These are phyloP conservation scores for Spheniscus humboldti DNA, from an alignment of 2,797 vertebrate species.

Conservation along the genomic window DNA sequence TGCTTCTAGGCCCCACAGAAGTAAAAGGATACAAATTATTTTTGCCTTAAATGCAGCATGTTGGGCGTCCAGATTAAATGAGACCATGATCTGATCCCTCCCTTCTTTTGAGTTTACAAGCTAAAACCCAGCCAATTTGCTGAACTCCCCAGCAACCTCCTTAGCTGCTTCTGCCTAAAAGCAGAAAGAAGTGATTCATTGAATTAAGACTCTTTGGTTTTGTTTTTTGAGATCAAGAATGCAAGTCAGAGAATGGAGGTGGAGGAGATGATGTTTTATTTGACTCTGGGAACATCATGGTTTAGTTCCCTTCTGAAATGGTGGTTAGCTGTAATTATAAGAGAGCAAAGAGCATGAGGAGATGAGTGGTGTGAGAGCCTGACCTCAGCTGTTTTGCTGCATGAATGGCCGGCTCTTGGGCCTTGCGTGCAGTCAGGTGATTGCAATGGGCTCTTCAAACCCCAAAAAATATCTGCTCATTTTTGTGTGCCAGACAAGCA, in stretches of 20 bases:
- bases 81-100: background rate
- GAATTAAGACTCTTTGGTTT: constrained; percentile 28
- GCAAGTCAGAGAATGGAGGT: constrained; percentile 9
- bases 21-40: background rate
- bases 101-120: background rate
- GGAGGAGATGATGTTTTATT: background rate
- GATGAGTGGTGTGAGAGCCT: background rate
- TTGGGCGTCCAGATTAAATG: background rate
- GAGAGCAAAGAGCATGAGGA: background rate
- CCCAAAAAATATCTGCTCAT: background rate
- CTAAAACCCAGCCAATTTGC: background rate
- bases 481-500: background rate
- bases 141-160: background rate
- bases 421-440: background rate
- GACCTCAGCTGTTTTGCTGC: background rate
- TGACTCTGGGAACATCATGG: background rate
- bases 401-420: background rate
- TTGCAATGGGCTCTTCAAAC: background rate
- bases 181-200: constrained; percentile 8
- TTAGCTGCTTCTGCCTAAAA: constrained; percentile 15
- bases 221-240: constrained; percentile 20
- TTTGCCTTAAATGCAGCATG: background rate
- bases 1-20: background rate
- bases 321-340: background rate
- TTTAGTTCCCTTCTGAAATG: background rate